A percentile compares a stretch with the other conserved stretches of the same genome.
Evolutionary conservation across 2,888 invertebrate species (phyloP).

Genomic region (Trachelus stipa): DNA sequence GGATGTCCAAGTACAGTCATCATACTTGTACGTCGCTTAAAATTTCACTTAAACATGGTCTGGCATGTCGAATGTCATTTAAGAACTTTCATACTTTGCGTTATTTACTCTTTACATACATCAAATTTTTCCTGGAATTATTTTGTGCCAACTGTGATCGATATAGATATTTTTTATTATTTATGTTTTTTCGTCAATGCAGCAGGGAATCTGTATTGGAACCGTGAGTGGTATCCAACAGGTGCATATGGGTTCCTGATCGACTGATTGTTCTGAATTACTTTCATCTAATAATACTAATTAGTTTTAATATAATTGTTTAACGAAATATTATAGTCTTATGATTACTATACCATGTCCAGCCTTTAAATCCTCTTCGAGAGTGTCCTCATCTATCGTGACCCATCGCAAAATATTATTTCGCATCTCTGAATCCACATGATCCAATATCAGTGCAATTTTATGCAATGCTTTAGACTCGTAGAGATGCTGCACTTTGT

Average conservation of each 20-base stretch:
- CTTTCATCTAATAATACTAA: neutral
- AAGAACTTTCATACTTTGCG: neutral
- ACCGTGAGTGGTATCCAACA: neutral
- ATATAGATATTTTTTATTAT: neutral
- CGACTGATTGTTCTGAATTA: neutral
- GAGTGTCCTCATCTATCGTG: slow-evolving; percentile 24
- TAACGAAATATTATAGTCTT: neutral
- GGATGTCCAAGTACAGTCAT: neutral
- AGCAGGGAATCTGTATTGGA: neutral
- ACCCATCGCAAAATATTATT: slow-evolving; percentile 31
- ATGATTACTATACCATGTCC: neutral
- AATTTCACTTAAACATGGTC: neutral
- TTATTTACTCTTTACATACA: neutral
- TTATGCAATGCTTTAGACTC: slow-evolving; percentile 17
- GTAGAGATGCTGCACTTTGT: slow-evolving; percentile 9
- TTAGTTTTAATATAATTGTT: neutral
- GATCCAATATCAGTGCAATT: slow-evolving; percentile 28
- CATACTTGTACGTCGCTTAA: neutral
- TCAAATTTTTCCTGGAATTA: neutral
- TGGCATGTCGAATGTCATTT: neutral
- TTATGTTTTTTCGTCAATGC: neutral
- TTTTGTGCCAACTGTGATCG: neutral
- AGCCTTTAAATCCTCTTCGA: slow-evolving; percentile 28
- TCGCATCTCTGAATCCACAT: slow-evolving; percentile 19
- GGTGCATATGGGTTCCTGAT: neutral